Evolutionary conservation across 2,888 invertebrate genomes (phyloP).

Genomic region (Axea sp.): DNA sequence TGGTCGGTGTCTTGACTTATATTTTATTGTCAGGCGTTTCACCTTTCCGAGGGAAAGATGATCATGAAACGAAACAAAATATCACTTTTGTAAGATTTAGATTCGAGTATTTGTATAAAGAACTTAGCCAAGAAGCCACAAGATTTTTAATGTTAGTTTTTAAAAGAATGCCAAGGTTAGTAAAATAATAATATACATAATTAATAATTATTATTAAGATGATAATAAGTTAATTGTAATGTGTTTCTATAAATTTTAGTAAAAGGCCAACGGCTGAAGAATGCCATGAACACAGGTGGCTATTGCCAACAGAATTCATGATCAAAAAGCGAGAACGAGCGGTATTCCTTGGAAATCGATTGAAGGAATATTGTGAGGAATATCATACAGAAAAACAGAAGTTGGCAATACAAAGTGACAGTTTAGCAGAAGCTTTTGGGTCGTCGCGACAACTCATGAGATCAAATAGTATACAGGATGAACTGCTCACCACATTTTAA

Average conservation of each 20-base stretch:
- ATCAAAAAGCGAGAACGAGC: constrained; percentile 94
- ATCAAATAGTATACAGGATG: constrained; percentile 92
- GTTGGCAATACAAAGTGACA: constrained; percentile 83
- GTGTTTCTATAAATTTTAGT: constrained; percentile 81
- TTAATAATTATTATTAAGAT: too few species aligned
- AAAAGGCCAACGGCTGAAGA: constrained; percentile 97
- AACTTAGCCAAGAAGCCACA: constrained; percentile 94
- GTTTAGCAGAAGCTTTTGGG: constrained; percentile 81
- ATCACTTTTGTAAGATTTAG: constrained; percentile 94
- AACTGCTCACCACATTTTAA: constrained; percentile 83
- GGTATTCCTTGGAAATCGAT: constrained; percentile 89
- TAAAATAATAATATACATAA: not conserved
- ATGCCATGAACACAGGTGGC: constrained; percentile 97
- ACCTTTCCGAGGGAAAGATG: constrained; percentile 91
- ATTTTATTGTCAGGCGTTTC: constrained; percentile 94
- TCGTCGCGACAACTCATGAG: constrained; percentile 83
- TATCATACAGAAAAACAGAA: constrained; percentile 87
- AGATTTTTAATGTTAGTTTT: constrained; percentile 97
- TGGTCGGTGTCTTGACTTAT: constrained; percentile 94
- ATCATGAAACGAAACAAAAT: constrained; percentile 93
- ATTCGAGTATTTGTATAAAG: constrained; percentile 96
- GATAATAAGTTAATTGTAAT: constrained; percentile 39
- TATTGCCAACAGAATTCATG: constrained; percentile 95
- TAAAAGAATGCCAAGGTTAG: constrained; percentile 93
- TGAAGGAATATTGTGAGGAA: constrained; percentile 90